phyloP scores from a whole-genome alignment of 2,888 invertebrate genomes.

The Cerastis rubricosa region DNA sequence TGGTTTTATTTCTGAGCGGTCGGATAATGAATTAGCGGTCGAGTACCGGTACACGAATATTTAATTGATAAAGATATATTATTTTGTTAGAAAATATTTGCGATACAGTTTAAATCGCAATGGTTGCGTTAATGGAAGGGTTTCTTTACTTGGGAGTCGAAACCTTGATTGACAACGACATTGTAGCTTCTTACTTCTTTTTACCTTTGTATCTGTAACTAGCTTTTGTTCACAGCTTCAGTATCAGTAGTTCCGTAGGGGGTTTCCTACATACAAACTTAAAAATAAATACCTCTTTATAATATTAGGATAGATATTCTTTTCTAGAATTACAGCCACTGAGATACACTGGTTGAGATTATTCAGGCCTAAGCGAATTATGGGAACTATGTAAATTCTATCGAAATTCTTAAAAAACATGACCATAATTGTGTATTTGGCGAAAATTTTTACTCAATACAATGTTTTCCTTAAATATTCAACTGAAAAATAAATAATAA shows the following conservation, averaged over 20 bases:
- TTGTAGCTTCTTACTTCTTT: neutral
- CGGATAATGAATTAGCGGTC: conserved; percentile 28
- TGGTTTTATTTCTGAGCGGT: conserved; percentile 41
- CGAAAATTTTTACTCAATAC: neutral
- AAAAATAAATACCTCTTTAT: neutral
- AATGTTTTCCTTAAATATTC: neutral
- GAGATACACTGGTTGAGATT: neutral
- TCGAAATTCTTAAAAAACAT: neutral
- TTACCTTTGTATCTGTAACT: neutral
- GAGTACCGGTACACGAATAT: conserved; percentile 5
- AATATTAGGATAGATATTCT: neutral
- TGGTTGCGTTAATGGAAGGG: neutral
- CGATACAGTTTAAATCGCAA: neutral
- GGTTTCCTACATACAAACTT: neutral
- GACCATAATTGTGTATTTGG: neutral
- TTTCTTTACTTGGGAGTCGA: neutral
- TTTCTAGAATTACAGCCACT: neutral
- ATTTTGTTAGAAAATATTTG: neutral
- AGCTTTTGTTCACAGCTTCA: neutral
- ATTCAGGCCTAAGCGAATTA: neutral
- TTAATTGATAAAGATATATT: conserved; percentile 1
- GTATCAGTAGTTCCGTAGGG: neutral
- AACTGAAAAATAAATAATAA: neutral
- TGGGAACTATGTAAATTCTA: neutral
- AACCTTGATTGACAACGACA: neutral